Conservation (phyloP, 2,113 vertebrate species). For the Panthera uncia region DNA sequence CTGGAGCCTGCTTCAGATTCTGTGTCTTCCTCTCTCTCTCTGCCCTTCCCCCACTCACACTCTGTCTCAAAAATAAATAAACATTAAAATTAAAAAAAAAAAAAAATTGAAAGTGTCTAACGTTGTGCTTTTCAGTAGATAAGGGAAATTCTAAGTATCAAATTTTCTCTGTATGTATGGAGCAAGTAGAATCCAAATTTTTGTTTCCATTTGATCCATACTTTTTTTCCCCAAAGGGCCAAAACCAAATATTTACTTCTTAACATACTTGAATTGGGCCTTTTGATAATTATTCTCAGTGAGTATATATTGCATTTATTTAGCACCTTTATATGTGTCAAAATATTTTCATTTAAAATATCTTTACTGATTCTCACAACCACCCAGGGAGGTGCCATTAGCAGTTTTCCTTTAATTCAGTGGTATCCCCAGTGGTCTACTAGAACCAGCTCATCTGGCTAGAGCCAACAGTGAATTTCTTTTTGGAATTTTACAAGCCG, state of each 20-base stretch:
- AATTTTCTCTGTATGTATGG: background rate
- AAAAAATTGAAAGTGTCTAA: background rate
- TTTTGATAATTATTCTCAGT: background rate
- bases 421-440: background rate
- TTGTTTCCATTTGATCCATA: background rate
- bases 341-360: conserved; percentile 51
- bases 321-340: background rate
- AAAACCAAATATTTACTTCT: background rate
- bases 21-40: too few relatives aligned
- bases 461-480: background rate
- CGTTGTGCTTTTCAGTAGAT: background rate
- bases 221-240: background rate
- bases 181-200: background rate
- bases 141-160: background rate
- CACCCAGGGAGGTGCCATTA: background rate
- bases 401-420: background rate
- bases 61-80: too few relatives aligned
- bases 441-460: background rate
- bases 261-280: background rate
- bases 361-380: background rate
- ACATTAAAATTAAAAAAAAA: too few relatives aligned
- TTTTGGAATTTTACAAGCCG: background rate
- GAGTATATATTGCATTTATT: conserved; percentile 30
- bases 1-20: too few relatives aligned
- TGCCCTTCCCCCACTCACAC: too few relatives aligned